Base-by-base conservation (phyloP, 2,113 vertebrate genomes). In the Bucco capensis region DNA sequence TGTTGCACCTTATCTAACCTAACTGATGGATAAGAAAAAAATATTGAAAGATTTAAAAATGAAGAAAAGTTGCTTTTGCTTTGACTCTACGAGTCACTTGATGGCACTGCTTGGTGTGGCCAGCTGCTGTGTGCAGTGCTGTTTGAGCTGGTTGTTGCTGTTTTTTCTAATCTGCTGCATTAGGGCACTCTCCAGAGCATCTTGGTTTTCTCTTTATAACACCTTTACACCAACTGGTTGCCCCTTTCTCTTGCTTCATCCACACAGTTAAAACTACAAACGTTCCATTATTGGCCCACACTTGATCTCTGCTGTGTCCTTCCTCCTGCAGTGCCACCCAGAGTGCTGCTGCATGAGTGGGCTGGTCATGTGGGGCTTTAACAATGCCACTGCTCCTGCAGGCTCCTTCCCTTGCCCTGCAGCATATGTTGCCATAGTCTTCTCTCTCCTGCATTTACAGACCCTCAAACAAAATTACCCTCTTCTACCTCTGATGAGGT, bases 321-420 rank as follows among this genome's bases (percentile, higher is more conserved):
- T 51, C 44, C 38, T 57, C 10, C 62, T 33, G 44, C 28, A 9
- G 44, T 9, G 66, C 58, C 12, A 5, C 11, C 37, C 1, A 0
- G 2, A 27, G 50, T 31, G 51, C 33, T 60, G 88, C 46, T 42
- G 22, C 2, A 0, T 2, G 33, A 18, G 5, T 28, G 49, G 23
- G 15, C 23, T 62, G 8, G 15, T 10, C 6, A 28, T 18, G 1
- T 6, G 22, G 46, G 44, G 30, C 71, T 77, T 40, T 37, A 14
- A 10, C 25, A 0, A 0, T 3, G 22, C 14, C 2, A 0, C 58
- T 53, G 58, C 58, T 42, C 51, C 12, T 21, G 37, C 30, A 16
- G 37, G 25, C 49, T 51, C 44, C 49, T 24, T 53, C 12, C 42
- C n/a, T 46, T 8, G 8, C 18, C 19, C 42, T 14, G 21, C 12